Conservation (phyloP, 2,113 vertebrate genomes). For the Morphnarchus princeps region DNA sequence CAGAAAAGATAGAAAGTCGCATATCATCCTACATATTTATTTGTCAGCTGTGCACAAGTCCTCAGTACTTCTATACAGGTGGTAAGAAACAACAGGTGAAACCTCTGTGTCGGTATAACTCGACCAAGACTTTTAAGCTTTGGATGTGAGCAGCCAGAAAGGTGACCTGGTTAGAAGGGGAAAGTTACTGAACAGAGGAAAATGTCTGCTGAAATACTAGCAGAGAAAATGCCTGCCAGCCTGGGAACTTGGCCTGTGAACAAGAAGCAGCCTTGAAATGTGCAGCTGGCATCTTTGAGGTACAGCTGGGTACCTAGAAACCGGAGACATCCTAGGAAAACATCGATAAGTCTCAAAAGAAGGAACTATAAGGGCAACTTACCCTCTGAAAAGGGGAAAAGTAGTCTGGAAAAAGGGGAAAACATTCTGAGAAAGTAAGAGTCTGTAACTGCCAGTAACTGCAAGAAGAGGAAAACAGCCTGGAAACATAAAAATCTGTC, state of each 20-base stretch:
- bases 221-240: neutral
- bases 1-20: neutral
- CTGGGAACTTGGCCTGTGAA: neutral
- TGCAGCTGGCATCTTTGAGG: neutral
- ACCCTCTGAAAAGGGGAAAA: neutral
- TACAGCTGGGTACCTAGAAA: neutral
- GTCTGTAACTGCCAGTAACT: neutral
- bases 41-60: neutral
- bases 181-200: neutral
- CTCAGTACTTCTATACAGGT: neutral
- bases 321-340: neutral
- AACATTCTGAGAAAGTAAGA: neutral
- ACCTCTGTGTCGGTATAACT: neutral
- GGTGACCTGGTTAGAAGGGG: neutral
- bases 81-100: neutral
- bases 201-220: neutral
- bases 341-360: neutral
- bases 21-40: neutral
- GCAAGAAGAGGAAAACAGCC: neutral
- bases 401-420: neutral
- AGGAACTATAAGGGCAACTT: neutral
- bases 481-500: neutral
- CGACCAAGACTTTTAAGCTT: neutral
- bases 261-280: neutral
- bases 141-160: neutral